Base-by-base conservation (phyloP, 2,113 vertebrate species). In the Haplochromis vanheusdeni region DNA sequence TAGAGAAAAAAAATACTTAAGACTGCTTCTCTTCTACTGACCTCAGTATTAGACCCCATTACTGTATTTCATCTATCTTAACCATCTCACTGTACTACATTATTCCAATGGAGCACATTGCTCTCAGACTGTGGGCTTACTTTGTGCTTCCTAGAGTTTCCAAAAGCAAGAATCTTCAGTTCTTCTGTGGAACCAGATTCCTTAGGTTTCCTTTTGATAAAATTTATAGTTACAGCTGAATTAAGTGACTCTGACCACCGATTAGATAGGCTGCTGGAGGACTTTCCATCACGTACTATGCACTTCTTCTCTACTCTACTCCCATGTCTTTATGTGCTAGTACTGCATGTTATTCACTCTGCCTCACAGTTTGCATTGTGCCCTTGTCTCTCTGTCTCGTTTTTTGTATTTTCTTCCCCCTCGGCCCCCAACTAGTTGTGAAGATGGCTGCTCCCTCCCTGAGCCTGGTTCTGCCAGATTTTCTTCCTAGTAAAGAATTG, bases 221-320 rank as follows among this genome's bases (percentile, higher is more conserved):
- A 47, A 47, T 7, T 47, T 47, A 47, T 47, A 16, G 45, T 47
- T 16, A 7, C 6, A 47, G 45, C 2, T 16, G 4, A 47, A 47
- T 47, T 47, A 47, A 47, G 45, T 47, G 45, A 47, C 14, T 8
- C 45, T 0, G 14, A 47, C 1, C 14, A 47, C 45, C 0, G 0
- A 47, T 47, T 47, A 47, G 45, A 47, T 47, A 47, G 1, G 45
- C 45, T 47, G 14, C 45, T 47, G 45, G 45, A 17, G 45, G 45
- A 47, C 14, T 47, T 47, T 1, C 45, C 45, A 47, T 8, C 45
- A 47, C 1, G 6, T 17, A 47, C 45, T 47, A 47, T 17, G 16
- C 45, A 47, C 45, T 47, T 47, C 45, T 47, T 47, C 45, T 47
- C 45, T 17, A 47, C 45, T 47, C 45, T n/a, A n/a, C n/a, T n/a